Evolutionary conservation across 2,888 invertebrate genomes (phyloP).

Genomic region (Aphodius granarius): DNA sequence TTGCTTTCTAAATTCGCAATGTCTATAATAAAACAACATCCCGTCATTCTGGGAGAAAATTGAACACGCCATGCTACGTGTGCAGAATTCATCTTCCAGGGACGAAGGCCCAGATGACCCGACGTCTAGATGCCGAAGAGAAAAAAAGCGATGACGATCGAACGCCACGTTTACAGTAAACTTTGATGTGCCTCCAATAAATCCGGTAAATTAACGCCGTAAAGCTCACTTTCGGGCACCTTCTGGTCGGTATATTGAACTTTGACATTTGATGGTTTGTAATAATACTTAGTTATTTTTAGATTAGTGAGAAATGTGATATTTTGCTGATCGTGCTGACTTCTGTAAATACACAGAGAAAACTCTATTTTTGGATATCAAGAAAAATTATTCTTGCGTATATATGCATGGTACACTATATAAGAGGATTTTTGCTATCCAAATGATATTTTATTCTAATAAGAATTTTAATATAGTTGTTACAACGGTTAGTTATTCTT

Average conservation of each 20-base stretch:
- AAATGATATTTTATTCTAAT: too few relatives aligned
- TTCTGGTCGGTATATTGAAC: neutral
- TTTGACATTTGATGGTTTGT: neutral
- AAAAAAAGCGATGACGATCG: neutral
- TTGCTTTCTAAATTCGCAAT: slow-evolving; percentile 37
- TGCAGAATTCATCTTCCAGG: slow-evolving; percentile 41
- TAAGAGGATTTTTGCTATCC: too few relatives aligned
- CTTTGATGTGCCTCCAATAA: slow-evolving; percentile 44
- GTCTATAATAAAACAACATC: slow-evolving; percentile 41
- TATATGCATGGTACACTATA: too few relatives aligned
- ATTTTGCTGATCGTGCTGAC: too few relatives aligned
- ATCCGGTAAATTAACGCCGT: slow-evolving; percentile 44
- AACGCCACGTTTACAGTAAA: slow-evolving; percentile 39
- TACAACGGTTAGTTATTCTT: too few relatives aligned
- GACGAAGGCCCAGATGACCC: neutral
- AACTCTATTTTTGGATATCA: too few relatives aligned
- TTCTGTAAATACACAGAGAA: too few relatives aligned
- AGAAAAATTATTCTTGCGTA: too few relatives aligned
- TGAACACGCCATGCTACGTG: slow-evolving; percentile 49
- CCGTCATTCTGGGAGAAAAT: slow-evolving; percentile 37
- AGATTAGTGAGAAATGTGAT: too few relatives aligned
- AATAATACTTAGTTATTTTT: neutral
- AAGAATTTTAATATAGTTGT: too few relatives aligned
- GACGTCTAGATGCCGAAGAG: neutral
- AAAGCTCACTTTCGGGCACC: slow-evolving; percentile 28